Percentiles rank a stretch among this genome's conserved stretches.
These are phyloP conservation scores for Antidorcas marsupialis DNA, from an alignment of 2,113 vertebrate species.

Conservation along the genomic window DNA sequence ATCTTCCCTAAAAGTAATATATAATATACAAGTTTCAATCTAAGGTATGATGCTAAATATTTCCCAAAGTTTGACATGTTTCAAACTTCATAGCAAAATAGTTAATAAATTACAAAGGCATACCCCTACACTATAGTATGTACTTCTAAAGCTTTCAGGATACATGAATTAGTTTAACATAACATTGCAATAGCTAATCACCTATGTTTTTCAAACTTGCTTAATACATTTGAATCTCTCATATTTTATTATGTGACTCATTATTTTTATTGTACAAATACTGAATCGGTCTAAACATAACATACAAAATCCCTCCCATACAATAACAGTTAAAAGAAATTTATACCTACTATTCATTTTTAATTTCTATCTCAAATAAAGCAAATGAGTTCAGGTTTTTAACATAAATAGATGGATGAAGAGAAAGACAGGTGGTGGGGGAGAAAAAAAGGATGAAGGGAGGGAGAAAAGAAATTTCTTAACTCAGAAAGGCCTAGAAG, in stretches of 20 bases:
- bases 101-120: not conserved
- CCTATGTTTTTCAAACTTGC: not conserved
- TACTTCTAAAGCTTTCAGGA: not conserved
- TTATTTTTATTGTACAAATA: not conserved
- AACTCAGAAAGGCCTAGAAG: not conserved
- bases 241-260: not conserved
- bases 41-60: not conserved
- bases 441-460: not conserved
- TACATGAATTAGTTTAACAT: not conserved
- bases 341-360: not conserved
- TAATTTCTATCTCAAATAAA: not conserved
- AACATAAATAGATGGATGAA: not conserved
- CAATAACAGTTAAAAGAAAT: not conserved
- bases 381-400: not conserved
- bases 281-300: not conserved
- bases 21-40: not conserved
- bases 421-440: not conserved
- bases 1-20: not conserved
- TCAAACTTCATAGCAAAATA: not conserved
- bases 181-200: not conserved
- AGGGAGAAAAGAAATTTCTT: not conserved
- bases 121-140: not conserved
- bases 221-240: not conserved
- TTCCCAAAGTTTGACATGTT: not conserved
- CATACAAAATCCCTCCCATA: not conserved